Base-by-base conservation (phyloP, 1,140 invertebrate genomes). In the Bombus soroeensis region DNA sequence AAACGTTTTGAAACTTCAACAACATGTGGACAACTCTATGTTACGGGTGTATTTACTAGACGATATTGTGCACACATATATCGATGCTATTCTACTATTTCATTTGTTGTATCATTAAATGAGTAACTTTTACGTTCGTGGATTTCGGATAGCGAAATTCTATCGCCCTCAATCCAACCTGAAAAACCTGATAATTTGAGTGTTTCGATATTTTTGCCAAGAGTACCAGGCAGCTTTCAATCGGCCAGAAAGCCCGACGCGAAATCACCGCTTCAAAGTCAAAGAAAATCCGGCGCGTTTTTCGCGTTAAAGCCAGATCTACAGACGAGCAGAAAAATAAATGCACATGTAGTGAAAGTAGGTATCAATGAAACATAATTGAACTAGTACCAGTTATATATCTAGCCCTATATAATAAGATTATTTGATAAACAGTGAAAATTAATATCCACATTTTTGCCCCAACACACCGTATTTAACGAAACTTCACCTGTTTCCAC, bases 161-260 rank as follows among this genome's bases (percentile, higher is more conserved):
- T 13, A 13, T n/a, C 3, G 0, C 0, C 12, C 12, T 13, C 28
- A 0, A 62, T n/a, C 1, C 28, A 62, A 62, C 28, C 10, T 12
- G 59, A 28, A 62, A 62, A n/a, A n/a, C 59, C n/a, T n/a, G 12
- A 62, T 62, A n/a, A 62, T 62, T 62, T 13, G 28, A n/a, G 1
- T 13, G 28, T 62, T n/a, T 4, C 10, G 12, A 62, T 62, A 10
- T 62, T n/a, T n/a, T 28, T 25, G 3, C 12, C 12, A 13, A n/a
- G 59, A 62, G 59, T 1, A 22, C 6, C 47, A 13, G 59, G 59
- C 3, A 5, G 28, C 28, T 62, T 62, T 62, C 28, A n/a, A 28
- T 62, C 10, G 18, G 18, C 5, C 47, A 53, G 28, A 62, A 62
- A 62, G 10, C 59, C 10, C 59, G 59, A 62, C 28, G 59, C 28